Evolutionary conservation across 92 coral and sea anemone species (phyloP).

Genomic region (Phymanthus crucifer): DNA sequence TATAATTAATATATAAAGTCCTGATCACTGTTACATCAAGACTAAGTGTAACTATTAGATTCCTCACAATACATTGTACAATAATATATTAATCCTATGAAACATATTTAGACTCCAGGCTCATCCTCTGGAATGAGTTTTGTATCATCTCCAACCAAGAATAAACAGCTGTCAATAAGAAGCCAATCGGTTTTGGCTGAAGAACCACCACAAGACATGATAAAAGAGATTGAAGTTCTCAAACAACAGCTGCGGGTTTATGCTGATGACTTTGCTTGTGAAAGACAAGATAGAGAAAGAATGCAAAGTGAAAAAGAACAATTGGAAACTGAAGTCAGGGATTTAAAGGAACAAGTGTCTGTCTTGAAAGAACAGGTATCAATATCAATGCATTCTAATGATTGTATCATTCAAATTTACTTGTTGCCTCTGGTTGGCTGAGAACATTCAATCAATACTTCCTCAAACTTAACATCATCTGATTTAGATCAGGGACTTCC

Average conservation of each 20-base stretch:
- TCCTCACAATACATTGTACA: background rate
- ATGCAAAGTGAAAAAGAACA: constrained; percentile 83
- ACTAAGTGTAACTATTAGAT: too few relatives aligned
- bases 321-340: constrained; percentile 58
- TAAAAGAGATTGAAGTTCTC: constrained; percentile 76
- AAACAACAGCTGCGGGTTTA: constrained; percentile 88
- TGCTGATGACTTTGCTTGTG: constrained; percentile 86
- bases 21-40: too few relatives aligned
- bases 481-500: too few relatives aligned
- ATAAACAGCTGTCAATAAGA: background rate
- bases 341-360: constrained; percentile 61
- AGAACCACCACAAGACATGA: background rate
- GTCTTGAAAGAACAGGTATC: constrained; percentile 80
- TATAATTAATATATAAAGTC: too few relatives aligned
- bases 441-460: background rate
- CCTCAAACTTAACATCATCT: too few relatives aligned
- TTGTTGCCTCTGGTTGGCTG: too few relatives aligned
- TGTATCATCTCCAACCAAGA: background rate
- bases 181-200: constrained; percentile 9
- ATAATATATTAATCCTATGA: background rate
- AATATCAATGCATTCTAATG: too few relatives aligned
- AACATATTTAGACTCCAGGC: background rate
- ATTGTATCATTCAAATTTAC: too few relatives aligned
- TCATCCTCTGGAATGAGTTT: background rate
- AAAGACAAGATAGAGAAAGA: constrained; percentile 89